A percentile compares a stretch with the other conserved stretches of the same genome.
Conservation (phyloP, 1,140 invertebrate genomes). For the Pollicipes pollicipes region DNA sequence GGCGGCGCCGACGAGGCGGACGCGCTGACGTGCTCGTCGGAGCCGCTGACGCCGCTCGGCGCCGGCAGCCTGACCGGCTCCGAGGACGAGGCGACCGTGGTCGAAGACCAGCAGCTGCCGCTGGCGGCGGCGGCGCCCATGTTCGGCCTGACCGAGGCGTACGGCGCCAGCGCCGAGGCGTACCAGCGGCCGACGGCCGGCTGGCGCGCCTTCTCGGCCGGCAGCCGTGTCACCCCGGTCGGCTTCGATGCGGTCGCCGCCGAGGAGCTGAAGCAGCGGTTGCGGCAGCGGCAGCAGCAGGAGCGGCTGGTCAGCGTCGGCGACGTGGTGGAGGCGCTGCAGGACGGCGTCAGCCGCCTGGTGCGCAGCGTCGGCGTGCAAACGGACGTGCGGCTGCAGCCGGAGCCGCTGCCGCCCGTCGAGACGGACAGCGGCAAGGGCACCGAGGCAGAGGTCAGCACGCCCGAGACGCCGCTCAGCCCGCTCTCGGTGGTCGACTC, state of each 20-base stretch:
- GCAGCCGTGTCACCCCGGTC: not conserved
- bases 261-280: conserved; percentile 3
- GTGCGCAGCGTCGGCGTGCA: conserved; percentile 12
- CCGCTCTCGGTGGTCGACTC: not conserved
- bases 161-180: not conserved
- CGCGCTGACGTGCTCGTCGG: too few relatives aligned
- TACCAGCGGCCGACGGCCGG: not conserved
- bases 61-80: not conserved
- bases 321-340: not conserved
- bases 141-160: not conserved
- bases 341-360: not conserved
- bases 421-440: conserved; percentile 24
- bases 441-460: conserved; percentile 28
- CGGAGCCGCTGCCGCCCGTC: not conserved
- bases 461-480: not conserved
- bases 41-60: not conserved
- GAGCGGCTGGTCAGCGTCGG: not conserved
- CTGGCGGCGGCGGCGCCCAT: not conserved
- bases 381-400: conserved; percentile 13
- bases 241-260: not conserved
- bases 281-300: conserved; percentile 4
- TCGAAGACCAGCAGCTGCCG: not conserved
- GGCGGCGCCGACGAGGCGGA: not conserved
- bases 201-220: not conserved
- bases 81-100: not conserved